A percentile compares a stretch with the other conserved stretches of the same genome.
These are phyloP conservation scores for Pelusios castaneus DNA, from an alignment of 2,113 vertebrate genomes.

Conservation along the genomic window DNA sequence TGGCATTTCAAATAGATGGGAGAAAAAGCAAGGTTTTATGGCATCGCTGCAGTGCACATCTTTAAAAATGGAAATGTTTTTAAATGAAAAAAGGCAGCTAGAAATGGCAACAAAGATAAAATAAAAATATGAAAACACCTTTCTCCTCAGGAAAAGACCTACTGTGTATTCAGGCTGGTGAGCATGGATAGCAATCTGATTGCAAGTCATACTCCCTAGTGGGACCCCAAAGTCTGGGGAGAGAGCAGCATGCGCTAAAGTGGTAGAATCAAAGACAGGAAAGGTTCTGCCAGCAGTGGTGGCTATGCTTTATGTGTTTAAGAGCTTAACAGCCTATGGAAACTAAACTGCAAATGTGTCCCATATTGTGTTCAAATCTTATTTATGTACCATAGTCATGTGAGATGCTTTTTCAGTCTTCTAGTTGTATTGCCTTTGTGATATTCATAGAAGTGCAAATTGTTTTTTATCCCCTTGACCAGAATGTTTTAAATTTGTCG, in stretches of 20 bases:
- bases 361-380: neutral
- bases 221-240: neutral
- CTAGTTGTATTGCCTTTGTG: neutral
- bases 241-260: neutral
- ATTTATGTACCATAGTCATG: neutral
- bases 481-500: neutral
- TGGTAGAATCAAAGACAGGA: neutral
- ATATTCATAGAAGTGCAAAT: neutral
- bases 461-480: neutral
- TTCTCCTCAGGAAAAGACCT: neutral
- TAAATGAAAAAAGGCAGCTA: neutral
- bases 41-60: accelerated
- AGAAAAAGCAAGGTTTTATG: neutral
- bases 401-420: neutral
- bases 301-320: conserved; percentile 64
- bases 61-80: accelerated
- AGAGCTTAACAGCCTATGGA: conserved; percentile 62
- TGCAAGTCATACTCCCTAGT: too few relatives aligned
- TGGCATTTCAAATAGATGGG: neutral
- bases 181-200: neutral
- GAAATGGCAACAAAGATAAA: neutral
- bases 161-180: accelerated
- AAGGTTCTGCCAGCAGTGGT: conserved; percentile 27
- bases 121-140: neutral
- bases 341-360: conserved; percentile 52